A percentile compares a stretch with the other conserved stretches of the same genome.
These are phyloP conservation scores for Gallinago undulata DNA, from an alignment of 2,113 vertebrate species.

Conservation along the genomic window DNA sequence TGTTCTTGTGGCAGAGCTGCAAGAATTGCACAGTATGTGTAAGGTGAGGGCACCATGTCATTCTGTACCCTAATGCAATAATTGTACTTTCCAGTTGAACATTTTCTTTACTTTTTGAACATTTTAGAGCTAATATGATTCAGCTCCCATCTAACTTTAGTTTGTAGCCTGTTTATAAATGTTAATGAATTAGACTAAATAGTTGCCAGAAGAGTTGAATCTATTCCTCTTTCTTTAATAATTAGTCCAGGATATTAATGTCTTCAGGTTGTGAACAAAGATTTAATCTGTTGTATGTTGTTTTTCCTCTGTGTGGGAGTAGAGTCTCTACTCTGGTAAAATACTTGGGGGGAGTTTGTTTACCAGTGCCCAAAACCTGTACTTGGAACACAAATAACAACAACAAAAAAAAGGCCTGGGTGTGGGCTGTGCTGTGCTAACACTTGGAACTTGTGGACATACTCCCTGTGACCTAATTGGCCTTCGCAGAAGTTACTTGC, in stretches of 20 bases:
- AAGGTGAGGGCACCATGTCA: not conserved
- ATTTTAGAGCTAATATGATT: not conserved
- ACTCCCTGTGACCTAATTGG: not conserved
- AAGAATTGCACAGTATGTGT: not conserved
- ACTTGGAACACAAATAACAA: not conserved
- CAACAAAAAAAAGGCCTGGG: not conserved
- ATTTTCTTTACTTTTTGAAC: not conserved
- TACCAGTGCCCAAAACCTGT: not conserved
- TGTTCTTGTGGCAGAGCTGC: not conserved
- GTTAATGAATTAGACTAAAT: not conserved
- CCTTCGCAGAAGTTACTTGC: not conserved
- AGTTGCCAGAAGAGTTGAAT: not conserved
- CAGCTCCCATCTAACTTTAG: not conserved
- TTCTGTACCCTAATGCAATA: not conserved
- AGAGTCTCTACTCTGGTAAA: not conserved
- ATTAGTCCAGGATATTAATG: not conserved
- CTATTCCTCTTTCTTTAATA: not conserved
- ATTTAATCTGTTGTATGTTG: not conserved
- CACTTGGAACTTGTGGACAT: not conserved
- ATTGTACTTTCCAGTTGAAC: not conserved
- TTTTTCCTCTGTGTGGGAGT: not conserved
- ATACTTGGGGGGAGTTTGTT: not conserved
- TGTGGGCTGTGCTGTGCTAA: not conserved
- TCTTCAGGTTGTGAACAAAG: not conserved
- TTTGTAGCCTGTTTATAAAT: not conserved